Evolutionary conservation across 1,140 invertebrate genomes (phyloP), one percentile per base, ranked within the genome.

Genomic region (Drosophila sulfurigaster): DNA sequence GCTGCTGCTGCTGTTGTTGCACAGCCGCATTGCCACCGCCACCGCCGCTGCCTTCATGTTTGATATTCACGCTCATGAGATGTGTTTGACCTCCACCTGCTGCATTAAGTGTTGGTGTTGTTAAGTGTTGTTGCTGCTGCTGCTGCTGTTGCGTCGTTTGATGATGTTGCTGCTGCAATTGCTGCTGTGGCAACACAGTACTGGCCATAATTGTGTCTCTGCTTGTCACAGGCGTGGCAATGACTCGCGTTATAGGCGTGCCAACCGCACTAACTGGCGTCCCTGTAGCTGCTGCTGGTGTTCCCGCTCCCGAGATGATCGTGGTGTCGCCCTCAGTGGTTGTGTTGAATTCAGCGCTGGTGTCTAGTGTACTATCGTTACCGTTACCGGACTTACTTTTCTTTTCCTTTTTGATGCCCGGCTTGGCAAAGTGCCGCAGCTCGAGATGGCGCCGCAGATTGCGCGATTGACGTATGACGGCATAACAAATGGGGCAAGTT

Each of bases 401-500:
- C 82, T 91, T 91, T 71, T 92, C 91, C 81, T 92, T 93, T 68
- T 92, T 93, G 3, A 92, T 87, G 48, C 92, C 92, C n/a, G 92
- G 92, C 65, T 93, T 93, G 63, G 92, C 91, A 63, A 93, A 93
- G 78, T 93, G 92, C 67, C 92, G 67, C 52, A 93, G 77, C 54
- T 94, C 83, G 38, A 94, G 87, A 76, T 95, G 94, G 79, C 94
- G 92, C 28, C 94, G 92, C 54, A 95, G 82, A 79, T 95, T 95
- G 54, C 94, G 92, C 8, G 94, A 94, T 78, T 95, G 94, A 59
- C 94, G 92, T 57, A 95, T 93, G 57, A 94, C 94, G 51, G 94
- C 93, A 66, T 94, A 94, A 69, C 94, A 95, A 10, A 95, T 91
- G 43, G 94, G 94, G 92, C 94, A 95, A 64, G 94, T 93, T 25